Conservation (phyloP, 2,888 invertebrate species). For the Octodonta nipae region DNA sequence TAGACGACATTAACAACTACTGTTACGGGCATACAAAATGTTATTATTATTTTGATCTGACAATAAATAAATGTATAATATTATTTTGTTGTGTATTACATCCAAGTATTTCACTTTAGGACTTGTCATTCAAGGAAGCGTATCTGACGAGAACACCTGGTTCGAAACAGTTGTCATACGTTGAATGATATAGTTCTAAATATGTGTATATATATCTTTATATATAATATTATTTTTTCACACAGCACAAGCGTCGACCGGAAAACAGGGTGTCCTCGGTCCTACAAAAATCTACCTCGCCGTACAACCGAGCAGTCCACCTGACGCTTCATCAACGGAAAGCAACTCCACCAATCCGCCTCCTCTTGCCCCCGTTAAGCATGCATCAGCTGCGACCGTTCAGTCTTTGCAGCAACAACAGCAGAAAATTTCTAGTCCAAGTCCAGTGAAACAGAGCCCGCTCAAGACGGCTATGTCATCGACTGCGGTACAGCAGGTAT, state of each 20-base stretch:
- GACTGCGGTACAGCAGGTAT: constrained; percentile 29
- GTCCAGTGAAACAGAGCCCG: constrained; percentile 16
- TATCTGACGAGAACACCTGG: too few species aligned
- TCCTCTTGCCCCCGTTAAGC: constrained; percentile 40
- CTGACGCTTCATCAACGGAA: not conserved
- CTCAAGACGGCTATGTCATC: too few species aligned
- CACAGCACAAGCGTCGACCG: constrained; percentile 72
- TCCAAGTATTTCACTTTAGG: too few species aligned
- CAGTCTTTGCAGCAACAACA: constrained; percentile 37
- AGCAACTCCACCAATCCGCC: constrained; percentile 33
- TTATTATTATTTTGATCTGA: too few species aligned
- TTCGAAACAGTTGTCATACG: too few species aligned
- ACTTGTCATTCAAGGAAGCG: too few species aligned
- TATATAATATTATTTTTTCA: constrained; percentile 20
- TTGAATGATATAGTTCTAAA: too few species aligned
- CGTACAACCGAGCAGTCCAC: constrained; percentile 55
- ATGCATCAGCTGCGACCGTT: constrained; percentile 31
- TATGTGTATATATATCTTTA: too few species aligned
- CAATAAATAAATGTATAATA: too few species aligned
- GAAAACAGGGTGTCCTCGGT: constrained; percentile 71
- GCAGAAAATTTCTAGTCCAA: constrained; percentile 8
- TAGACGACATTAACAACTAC: too few species aligned
- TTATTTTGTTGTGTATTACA: too few species aligned
- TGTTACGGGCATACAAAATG: too few species aligned
- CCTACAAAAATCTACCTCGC: constrained; percentile 78